Evolutionary conservation across 2,797 vertebrate species (phyloP).

Genomic region (Notolepis coatsorum): DNA sequence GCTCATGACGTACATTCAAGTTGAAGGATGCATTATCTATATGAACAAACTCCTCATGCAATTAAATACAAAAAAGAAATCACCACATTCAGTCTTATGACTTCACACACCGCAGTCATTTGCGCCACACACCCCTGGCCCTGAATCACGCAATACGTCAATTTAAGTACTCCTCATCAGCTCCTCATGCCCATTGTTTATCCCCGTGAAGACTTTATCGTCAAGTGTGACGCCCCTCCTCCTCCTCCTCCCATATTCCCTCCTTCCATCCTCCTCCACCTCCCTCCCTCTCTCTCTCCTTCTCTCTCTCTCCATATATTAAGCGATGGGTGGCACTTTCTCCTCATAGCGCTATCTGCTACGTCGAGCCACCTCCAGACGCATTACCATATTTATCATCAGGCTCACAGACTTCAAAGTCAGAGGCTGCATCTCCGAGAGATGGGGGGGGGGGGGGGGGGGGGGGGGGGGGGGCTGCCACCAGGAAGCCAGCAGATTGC

Average conservation of each 20-base stretch:
- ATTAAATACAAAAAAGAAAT: not conserved
- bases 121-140: conserved; percentile 29
- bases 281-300: not conserved
- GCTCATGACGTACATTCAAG: not conserved
- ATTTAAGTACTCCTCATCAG: conserved; percentile 54
- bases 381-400: conserved; percentile 83
- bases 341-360: conserved; percentile 72
- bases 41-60: not conserved
- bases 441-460: conserved; percentile 68
- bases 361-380: conserved; percentile 76
- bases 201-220: conserved; percentile 56
- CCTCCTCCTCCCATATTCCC: not conserved
- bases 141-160: conserved; percentile 54
- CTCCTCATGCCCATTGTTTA: conserved; percentile 67
- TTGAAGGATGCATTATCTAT: not conserved
- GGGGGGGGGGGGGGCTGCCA: conserved; percentile 66
- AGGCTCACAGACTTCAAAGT: conserved; percentile 80
- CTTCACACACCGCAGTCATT: conserved; percentile 19
- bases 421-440: conserved; percentile 65
- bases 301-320: conserved; percentile 59
- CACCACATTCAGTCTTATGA: conserved; percentile 2
- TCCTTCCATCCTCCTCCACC: conserved; percentile 17
- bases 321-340: conserved; percentile 75
- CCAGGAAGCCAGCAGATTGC: conserved; percentile 74
- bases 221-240: conserved; percentile 40